Conservation (phyloP, 2,888 invertebrate genomes). For the Venustoraphidia nigricollis region DNA sequence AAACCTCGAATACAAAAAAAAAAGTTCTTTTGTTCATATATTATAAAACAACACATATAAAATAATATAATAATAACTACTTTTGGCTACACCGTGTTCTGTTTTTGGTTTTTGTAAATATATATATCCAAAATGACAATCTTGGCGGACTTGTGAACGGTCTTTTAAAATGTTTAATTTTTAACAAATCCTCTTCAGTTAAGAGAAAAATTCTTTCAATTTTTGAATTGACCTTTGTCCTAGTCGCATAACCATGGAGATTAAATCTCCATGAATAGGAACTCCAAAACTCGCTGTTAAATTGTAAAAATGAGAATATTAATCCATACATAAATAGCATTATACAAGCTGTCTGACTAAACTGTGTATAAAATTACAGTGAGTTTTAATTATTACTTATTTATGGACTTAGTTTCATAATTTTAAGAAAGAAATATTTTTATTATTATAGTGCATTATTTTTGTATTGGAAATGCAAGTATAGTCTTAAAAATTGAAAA, state of each 20-base stretch:
- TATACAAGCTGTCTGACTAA: conserved; percentile 1
- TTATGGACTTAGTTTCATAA: background rate
- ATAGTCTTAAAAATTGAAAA: too few relatives aligned
- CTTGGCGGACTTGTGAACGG: too few relatives aligned
- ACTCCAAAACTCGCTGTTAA: conserved; percentile 65
- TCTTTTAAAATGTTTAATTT: too few relatives aligned
- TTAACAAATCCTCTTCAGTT: too few relatives aligned
- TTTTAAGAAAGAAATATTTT: background rate
- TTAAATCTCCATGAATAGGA: conserved; percentile 40
- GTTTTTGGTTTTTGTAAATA: background rate
- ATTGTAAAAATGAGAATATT: conserved; percentile 46
- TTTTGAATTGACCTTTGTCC: too few relatives aligned
- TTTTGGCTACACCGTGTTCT: background rate
- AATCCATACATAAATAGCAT: conserved; percentile 12
- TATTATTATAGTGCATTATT: background rate
- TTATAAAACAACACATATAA: too few relatives aligned
- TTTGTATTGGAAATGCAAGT: too few relatives aligned
- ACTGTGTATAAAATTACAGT: conserved; percentile 2
- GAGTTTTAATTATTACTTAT: conserved; percentile 1
- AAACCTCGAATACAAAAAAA: too few relatives aligned
- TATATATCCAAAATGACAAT: too few relatives aligned
- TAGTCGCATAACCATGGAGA: conserved; percentile 21
- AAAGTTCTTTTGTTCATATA: too few relatives aligned
- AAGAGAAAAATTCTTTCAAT: too few relatives aligned
- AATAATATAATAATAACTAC: too few relatives aligned